These are phyloP conservation scores for Portevinia maculata DNA, from an alignment of 2,888 invertebrate genomes.

Conservation along the genomic window DNA sequence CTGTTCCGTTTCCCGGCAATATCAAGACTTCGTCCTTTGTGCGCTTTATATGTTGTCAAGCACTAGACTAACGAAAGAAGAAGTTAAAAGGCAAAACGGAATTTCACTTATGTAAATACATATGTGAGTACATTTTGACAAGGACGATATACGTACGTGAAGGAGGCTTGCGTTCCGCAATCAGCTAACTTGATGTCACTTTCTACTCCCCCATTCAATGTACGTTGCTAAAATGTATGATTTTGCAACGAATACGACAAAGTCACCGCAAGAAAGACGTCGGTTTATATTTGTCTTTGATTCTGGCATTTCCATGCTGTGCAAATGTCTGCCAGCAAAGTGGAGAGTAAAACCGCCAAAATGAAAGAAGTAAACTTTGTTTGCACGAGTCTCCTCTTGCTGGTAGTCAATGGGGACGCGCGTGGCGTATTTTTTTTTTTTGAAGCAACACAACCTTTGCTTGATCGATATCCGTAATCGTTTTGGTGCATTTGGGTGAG, in stretches of 20 bases:
- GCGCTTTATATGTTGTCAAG: conserved; percentile 53
- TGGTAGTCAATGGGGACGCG: conserved; percentile 15
- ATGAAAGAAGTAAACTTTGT: conserved; percentile 21
- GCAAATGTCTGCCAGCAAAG: conserved; percentile 29
- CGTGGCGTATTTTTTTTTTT: conserved; percentile 6
- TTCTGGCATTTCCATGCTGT: conserved; percentile 60
- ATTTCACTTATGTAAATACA: conserved; percentile 25
- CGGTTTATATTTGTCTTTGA: conserved; percentile 39
- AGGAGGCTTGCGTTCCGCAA: conserved; percentile 9
- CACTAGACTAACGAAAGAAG: conserved; percentile 28
- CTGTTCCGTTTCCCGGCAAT: conserved; percentile 44
- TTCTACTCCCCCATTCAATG: not conserved
- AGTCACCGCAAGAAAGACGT: conserved; percentile 1
- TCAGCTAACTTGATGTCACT: not conserved
- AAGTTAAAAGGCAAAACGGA: conserved; percentile 45
- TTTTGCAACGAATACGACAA: conserved; percentile 11
- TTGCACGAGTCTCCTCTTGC: conserved; percentile 34
- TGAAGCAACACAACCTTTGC: conserved; percentile 25
- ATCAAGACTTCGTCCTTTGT: conserved; percentile 58
- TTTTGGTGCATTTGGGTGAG: not conserved
- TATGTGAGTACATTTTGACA: conserved; percentile 30
- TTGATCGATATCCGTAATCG: conserved; percentile 40
- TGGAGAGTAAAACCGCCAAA: conserved; percentile 31
- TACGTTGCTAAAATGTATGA: conserved; percentile 44
- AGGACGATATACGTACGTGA: conserved; percentile 34